Base-by-base conservation (phyloP, 2,888 invertebrate genomes). In the Minunthozetes semirufus region DNA sequence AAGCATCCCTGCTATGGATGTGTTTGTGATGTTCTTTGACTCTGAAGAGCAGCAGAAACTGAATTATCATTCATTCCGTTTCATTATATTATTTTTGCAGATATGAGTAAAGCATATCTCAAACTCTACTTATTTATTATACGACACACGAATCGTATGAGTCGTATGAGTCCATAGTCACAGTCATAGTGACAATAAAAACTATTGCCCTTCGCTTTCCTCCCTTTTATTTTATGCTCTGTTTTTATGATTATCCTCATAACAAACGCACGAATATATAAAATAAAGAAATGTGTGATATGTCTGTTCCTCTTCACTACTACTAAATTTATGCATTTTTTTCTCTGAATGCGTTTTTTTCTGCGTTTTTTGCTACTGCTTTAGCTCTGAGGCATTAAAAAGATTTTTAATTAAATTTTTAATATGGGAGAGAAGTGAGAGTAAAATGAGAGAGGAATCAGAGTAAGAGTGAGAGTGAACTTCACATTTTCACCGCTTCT, bases 321-420 rank as follows among this genome's bases (percentile, higher is more conserved):
- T 17, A 61, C 33, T 33, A 33, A 33, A 33, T 61, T 61, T 61
- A 61, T 61, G 61, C 61, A 29, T 15, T 61, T 61, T 61, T 61
- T 61, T 61, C 29, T 27, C 61, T 61, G 25, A 29, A 6, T 29
- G 15, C 15, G 22, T 17, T 61, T 61, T 61, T 59, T 59, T 59
- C n/a, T n/a, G n/a, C n/a, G n/a, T n/a, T n/a, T n/a, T 33, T 33
- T 33, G 61, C 61, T 61, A 61, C 61, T 61, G 61, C 61, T 61
- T 61, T 56, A 6, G 56, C 56, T 56, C 19, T 61, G 29, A 61
- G 61, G 61, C 61, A 61, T 61, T 61, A 61, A 61, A 61, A 61
- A 29, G 61, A 61, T 61, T 61, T 61, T 61, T 61, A 61, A 61
- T 61, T 61, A 61, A 61, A 61, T 61, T 61, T 61, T 61, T 61